phyloP scores from a whole-genome alignment of 1,140 invertebrate species.

The Drosophila suzukii region DNA sequence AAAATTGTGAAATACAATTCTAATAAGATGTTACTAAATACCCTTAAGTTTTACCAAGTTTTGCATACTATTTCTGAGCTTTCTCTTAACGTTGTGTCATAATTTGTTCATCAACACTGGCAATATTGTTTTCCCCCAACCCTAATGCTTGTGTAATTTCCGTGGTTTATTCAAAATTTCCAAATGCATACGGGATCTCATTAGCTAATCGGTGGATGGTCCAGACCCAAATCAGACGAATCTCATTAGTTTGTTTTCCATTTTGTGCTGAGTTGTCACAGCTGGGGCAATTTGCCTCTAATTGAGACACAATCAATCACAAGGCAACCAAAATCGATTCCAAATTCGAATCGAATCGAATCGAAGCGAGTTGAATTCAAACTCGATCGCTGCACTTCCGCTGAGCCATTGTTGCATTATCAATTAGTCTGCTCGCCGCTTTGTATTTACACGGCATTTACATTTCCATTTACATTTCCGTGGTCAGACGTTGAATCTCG shows the following conservation, averaged over 20 bases:
- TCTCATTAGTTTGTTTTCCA: conserved; percentile 24
- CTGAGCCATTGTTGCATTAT: conserved; percentile 42
- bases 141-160: not conserved
- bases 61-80: too few species aligned
- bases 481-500: conserved; percentile 14
- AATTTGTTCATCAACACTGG: not conserved
- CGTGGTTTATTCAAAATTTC: not conserved
- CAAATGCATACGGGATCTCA: conserved; percentile 26
- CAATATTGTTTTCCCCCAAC: not conserved
- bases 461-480: conserved; percentile 60
- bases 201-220: conserved; percentile 40
- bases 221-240: conserved; percentile 2
- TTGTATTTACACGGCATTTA: conserved; percentile 60
- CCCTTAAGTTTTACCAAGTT: too few species aligned
- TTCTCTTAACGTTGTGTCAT: not conserved
- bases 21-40: too few species aligned
- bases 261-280: conserved; percentile 17
- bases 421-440: conserved; percentile 59
- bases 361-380: conserved; percentile 15
- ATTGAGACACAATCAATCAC: conserved; percentile 53
- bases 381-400: conserved; percentile 50
- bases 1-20: too few species aligned
- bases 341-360: not conserved
- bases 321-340: conserved; percentile 33
- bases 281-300: conserved; percentile 25